Evolutionary conservation across 2,888 invertebrate species (phyloP), one percentile per base, ranked within the genome.

Genomic region (Bibio marci): DNA sequence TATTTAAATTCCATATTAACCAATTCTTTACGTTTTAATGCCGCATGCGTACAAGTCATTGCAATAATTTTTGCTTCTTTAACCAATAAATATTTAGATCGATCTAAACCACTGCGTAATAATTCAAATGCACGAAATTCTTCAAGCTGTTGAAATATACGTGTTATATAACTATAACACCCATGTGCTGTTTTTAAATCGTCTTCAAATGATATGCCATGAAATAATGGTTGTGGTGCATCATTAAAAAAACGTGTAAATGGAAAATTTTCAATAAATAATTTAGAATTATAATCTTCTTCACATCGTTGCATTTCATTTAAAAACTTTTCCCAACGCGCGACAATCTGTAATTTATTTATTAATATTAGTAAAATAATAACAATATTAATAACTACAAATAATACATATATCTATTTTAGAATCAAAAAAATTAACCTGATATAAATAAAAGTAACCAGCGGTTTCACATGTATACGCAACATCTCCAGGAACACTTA

Each of bases 41-140:
- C 98, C 1, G 98, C 98, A 61, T 99, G 98, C 0, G 98, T 99
- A 65, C 98, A 99, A 1, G 98, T 99, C 98, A 99, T 99, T 2
- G 98, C 98, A 49, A 99, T 98, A 40, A 99, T 94, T 65, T 97
- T 98, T 0, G 98, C 97, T 58, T 99, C 98, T 56, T 94, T 92
- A 0, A 98, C 95, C 38, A 98, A 66, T 41, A 99, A 66, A 63
- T 98, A 98, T 53, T 94, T 88, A 0, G 95, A 91, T 35, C 98
- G 70, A 59, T 99, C 98, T 35, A 92, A 65, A 1, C 98, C 98
- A 36, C 90, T 92, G 10, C 98, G 71, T 7, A 99, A 65, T 46
- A 98, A 65, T 61, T 99, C 98, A 62, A 99, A 99, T 0, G 98
- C 95, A 37, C 97, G 70, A 58, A 98, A 99, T 58, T 99, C 97